Conservation (phyloP, 2,113 vertebrate species). For the Hyla sarda region DNA sequence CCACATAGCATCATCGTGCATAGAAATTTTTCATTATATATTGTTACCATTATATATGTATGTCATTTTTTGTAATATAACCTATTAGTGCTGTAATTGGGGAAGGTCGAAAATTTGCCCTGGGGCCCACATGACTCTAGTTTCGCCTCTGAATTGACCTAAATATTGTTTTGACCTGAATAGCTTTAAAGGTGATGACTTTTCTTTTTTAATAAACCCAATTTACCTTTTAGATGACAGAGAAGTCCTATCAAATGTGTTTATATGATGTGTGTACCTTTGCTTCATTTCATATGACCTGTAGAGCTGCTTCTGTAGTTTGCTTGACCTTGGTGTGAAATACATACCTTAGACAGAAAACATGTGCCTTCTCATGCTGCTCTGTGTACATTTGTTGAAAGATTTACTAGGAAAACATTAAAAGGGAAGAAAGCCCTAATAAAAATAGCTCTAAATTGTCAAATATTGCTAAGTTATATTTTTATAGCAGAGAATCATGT, state of each 20-base stretch:
- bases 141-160: no score
- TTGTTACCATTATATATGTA: no score
- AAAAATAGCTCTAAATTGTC: conserved; percentile 59
- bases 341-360: conserved; percentile 58
- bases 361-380: conserved; percentile 49
- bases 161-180: conserved; percentile 3
- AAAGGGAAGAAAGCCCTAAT: conserved; percentile 60
- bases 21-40: no score
- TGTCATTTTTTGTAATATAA: no score
- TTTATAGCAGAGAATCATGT: conserved; percentile 56
- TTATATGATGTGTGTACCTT: conserved; percentile 41
- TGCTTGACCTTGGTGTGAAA: conserved; percentile 53
- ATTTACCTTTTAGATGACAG: neutral
- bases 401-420: conserved; percentile 58
- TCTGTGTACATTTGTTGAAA: conserved; percentile 58
- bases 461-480: conserved; percentile 57
- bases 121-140: no score
- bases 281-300: conserved; percentile 44
- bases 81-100: no score
- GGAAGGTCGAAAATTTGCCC: no score
- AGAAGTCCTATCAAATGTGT: conserved; percentile 19
- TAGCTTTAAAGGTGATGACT: neutral
- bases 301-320: conserved; percentile 54
- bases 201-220: conserved; percentile 6
- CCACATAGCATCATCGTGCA: no score